Base-by-base conservation (phyloP, 1,140 invertebrate genomes). In the Radopholus similis region DNA sequence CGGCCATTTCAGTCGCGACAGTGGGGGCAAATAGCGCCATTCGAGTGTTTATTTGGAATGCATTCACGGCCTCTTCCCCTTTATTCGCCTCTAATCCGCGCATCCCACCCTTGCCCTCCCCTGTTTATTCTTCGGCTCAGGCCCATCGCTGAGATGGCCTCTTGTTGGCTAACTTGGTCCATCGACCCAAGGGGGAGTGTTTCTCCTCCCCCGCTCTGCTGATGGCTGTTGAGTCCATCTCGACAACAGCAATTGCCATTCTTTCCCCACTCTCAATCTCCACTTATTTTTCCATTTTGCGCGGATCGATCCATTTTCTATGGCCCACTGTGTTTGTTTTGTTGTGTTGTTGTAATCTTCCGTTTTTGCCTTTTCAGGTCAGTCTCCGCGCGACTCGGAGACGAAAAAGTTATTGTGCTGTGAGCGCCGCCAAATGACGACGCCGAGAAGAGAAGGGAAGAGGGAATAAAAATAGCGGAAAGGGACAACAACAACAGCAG, bases 321-420 rank as follows among this genome's bases (percentile, higher is more conserved):
- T n/a, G n/a, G n/a, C n/a, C n/a, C n/a, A n/a, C n/a, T n/a, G n/a
- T n/a, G n/a, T n/a, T n/a, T n/a, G n/a, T n/a, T n/a, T n/a, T n/a
- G n/a, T n/a, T n/a, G n/a, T n/a, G n/a, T n/a, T n/a, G n/a, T n/a
- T n/a, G n/a, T n/a, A n/a, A n/a, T n/a, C n/a, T n/a, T n/a, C n/a
- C n/a, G n/a, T n/a, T n/a, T 2, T 51, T 51, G 6, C 47, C 47
- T 2, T 51, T 51, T 51, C 5, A 21, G 30, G 18, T 9, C 21
- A 51, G 47, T 51, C 47, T 51, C 47, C 47, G 47, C 47, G 30
- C 47, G 15, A 51, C 23, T 51, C 30, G 47, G 47, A 51, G 47
- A 51, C 47, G 47, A 51, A 18, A 21, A 51, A 5, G 18, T 51
- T 51, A n/a, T n/a, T 4, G 2, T 51, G 47, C 23, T 21, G 47